Conservation (phyloP, 2,797 vertebrate genomes). For the Acanthis flammea region DNA sequence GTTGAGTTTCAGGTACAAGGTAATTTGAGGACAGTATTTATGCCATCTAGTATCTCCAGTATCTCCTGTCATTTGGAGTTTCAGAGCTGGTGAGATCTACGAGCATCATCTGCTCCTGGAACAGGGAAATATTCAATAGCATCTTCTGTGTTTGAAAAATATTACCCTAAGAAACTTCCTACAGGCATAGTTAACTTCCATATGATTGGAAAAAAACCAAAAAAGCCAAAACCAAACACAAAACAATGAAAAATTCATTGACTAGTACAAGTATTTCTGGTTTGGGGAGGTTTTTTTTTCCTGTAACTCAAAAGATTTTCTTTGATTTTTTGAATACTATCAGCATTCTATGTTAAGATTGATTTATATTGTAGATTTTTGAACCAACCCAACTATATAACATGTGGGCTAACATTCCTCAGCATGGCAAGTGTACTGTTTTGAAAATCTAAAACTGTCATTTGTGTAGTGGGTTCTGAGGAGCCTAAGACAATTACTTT, state of each 20-base stretch:
- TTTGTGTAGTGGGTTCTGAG: background rate
- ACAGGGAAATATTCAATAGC: background rate
- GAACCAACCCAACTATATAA: fast-evolving
- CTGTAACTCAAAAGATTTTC: background rate
- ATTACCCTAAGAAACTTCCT: background rate
- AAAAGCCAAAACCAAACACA: too few species aligned
- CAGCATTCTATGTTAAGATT: background rate
- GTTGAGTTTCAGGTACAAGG: background rate
- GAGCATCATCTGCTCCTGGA: background rate
- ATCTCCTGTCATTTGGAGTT: background rate
- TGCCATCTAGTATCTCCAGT: background rate
- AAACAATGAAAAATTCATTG: background rate
- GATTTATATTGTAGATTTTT: background rate
- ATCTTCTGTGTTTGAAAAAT: background rate
- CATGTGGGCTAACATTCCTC: background rate
- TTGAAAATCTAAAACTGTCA: background rate
- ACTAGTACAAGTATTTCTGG: background rate
- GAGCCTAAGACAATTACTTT: background rate
- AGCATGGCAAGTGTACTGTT: background rate
- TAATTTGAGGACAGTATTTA: background rate
- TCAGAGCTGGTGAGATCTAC: background rate
- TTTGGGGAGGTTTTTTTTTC: background rate
- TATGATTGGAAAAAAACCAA: background rate
- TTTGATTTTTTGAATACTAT: background rate
- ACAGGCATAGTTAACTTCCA: background rate